Base-by-base conservation (phyloP, 2,888 invertebrate genomes). In the Branchipolynoe longqiensis region DNA sequence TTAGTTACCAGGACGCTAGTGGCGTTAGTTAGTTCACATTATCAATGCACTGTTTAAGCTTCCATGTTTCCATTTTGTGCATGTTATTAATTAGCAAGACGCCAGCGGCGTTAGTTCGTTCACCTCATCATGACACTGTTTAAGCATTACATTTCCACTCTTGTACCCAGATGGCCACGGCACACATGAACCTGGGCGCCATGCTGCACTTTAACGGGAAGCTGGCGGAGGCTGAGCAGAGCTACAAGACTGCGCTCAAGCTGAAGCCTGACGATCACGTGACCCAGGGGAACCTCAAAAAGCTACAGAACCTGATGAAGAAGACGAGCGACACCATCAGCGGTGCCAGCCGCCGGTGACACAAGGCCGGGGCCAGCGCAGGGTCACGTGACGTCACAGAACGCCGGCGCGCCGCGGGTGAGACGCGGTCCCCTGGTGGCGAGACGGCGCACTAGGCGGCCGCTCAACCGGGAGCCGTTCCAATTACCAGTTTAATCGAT, bases 141-240 rank as follows among this genome's bases (percentile, higher is more conserved):
- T n/a, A n/a, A n/a, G n/a, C n/a, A n/a, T n/a, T n/a, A n/a, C n/a
- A n/a, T n/a, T n/a, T 73, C 73, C 33, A 4, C 8, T 25, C 40
- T 25, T 38, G 36, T 88, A 95, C 95, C 0, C 94, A 97, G 96
- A 97, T 98, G 92, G 96, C 98, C 0, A 96, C 97, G 89, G 97
- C 97, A 86, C 97, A 98, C 94, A 97, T 98, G 91, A 98, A 99
- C 94, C 95, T 98, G 85, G 99, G 98, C 36, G 98, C 98, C 86
- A 98, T 99, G 92, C 95, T 98, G 86, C 98, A 99, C 94, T 95
- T 98, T 89, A 97, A 98, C 93, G 97, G 97, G 36, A 98, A 98
- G 94, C 96, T 97, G 90, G 95, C 95, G 38, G 97, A 97, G 89
- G 99, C 99, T 0, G 97, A 97, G 73, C 95, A 95, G 25, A 96